Evolutionary conservation across 2,888 invertebrate species (phyloP).

Genomic region (Rotaria socialis): DNA sequence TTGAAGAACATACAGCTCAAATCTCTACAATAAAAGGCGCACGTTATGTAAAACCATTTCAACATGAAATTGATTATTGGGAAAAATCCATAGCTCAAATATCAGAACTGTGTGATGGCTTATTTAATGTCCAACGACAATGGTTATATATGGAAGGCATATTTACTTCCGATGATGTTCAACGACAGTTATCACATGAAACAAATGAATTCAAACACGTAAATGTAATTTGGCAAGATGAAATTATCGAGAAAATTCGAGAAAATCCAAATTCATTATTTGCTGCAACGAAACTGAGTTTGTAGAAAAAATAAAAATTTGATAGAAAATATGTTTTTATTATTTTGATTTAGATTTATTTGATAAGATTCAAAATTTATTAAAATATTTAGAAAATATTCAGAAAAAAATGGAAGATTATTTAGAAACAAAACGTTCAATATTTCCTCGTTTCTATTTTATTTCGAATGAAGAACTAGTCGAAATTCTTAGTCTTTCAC

Average conservation of each 20-base stretch:
- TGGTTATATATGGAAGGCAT: slow-evolving; percentile 84
- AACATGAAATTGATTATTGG: slow-evolving; percentile 77
- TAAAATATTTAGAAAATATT: slow-evolving; percentile 72
- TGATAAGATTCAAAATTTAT: slow-evolving; percentile 67
- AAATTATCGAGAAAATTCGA: slow-evolving; percentile 64
- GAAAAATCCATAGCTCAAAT: slow-evolving; percentile 76
- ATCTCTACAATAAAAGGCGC: slow-evolving; percentile 82
- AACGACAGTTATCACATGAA: slow-evolving; percentile 71
- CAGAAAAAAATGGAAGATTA: slow-evolving; percentile 78
- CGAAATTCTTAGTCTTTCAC: slow-evolving; percentile 79
- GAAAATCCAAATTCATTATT: slow-evolving; percentile 58
- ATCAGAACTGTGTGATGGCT: slow-evolving; percentile 74
- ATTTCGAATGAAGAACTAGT: slow-evolving; percentile 76
- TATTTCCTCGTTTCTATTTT: slow-evolving; percentile 79
- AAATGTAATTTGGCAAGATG: slow-evolving; percentile 69
- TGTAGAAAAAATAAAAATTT: slow-evolving; percentile 51
- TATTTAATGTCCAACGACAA: slow-evolving; percentile 74
- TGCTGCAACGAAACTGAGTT: slow-evolving; percentile 51
- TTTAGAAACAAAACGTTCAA: slow-evolving; percentile 77
- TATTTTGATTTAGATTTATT: background rate
- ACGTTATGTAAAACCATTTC: slow-evolving; percentile 74
- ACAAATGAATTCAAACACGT: slow-evolving; percentile 71
- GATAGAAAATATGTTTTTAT: background rate
- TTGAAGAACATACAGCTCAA: slow-evolving; percentile 57
- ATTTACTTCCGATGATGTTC: slow-evolving; percentile 76